Evolutionary conservation across 2,113 vertebrate genomes (phyloP).

Genomic region (Caracal caracal): DNA sequence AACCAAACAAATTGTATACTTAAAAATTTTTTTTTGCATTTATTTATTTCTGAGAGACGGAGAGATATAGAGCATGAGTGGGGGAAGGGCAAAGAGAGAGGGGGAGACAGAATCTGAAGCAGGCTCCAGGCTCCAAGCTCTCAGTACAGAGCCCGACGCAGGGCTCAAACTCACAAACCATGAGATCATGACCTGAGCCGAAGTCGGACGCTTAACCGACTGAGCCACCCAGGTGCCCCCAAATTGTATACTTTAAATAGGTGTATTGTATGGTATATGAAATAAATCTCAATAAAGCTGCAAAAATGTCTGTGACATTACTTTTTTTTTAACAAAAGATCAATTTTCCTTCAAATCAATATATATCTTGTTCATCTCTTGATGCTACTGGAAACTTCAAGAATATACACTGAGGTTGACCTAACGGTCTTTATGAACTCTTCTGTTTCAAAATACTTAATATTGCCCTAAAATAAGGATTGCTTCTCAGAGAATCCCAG

Average conservation of each 20-base stretch:
- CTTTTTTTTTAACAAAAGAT: not conserved
- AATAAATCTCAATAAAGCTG: not conserved
- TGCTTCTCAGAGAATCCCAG: not conserved
- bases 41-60: too few species aligned
- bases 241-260: not conserved
- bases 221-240: not conserved
- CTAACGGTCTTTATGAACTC: not conserved
- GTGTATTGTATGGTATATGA: not conserved
- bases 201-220: too few species aligned
- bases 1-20: not conserved
- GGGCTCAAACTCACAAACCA: too few species aligned
- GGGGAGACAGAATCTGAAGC: too few species aligned
- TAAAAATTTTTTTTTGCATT: not conserved
- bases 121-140: too few species aligned
- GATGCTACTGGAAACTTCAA: not conserved
- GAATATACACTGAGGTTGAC: not conserved
- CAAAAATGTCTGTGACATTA: not conserved
- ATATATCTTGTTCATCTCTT: not conserved
- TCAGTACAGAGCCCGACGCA: too few species aligned
- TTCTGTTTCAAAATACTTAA: constrained; percentile 40
- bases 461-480: not conserved
- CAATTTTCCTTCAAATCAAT: not conserved
- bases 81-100: too few species aligned
- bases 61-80: too few species aligned
- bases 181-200: too few species aligned